Evolutionary conservation across 2,888 invertebrate genomes (phyloP), one percentile per base, ranked within the genome.

Genomic region (Drosophila atroscutellata): DNA sequence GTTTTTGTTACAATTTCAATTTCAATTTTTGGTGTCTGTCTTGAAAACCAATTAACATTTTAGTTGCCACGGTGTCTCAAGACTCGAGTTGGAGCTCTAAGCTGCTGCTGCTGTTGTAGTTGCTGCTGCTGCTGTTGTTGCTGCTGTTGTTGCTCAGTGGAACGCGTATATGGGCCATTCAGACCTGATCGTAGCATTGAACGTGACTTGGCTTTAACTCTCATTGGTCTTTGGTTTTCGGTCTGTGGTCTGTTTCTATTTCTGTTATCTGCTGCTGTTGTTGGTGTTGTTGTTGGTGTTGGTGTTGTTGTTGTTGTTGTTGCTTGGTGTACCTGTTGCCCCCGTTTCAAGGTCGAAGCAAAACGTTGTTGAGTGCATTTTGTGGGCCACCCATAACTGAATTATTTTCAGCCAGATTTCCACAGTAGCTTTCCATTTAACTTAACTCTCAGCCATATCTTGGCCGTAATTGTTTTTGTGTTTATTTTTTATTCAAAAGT

Each of bases 11-110:
- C 86, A 66, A 80, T 80, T 77, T 80, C 52, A 58, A 63, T 37
- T 63, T 42, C 15, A 45, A 45, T 45, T 36, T 26, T 28, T 20
- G 50, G 56, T 15, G 77, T 62, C 57, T 72, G 77, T 59, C 76
- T 76, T 72, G 77, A 75, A 83, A 83, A 83, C 89, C 83, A 83
- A 83, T 83, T 86, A 89, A 74, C 69, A 77, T 80, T 86, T 72
- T 75, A 71, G 86, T 72, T 64, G 66, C 80, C 71, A 61, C 68
- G 59, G 47, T 56, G 39, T 37, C 49, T 49, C 34, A 13, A 20
- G 45, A 15, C 45, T 15, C 45, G 15, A 24, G 24, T 45, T 24
- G 45, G 13, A 15, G 4, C 20, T 36, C 30, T 13, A 13, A 47
- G 26, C 26, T 56, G 32, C 36, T 39, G 42, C 0, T n/a, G 59